Evolutionary conservation across 2,797 vertebrate genomes (phyloP).

Genomic region (Cetoscarus ocellatus): DNA sequence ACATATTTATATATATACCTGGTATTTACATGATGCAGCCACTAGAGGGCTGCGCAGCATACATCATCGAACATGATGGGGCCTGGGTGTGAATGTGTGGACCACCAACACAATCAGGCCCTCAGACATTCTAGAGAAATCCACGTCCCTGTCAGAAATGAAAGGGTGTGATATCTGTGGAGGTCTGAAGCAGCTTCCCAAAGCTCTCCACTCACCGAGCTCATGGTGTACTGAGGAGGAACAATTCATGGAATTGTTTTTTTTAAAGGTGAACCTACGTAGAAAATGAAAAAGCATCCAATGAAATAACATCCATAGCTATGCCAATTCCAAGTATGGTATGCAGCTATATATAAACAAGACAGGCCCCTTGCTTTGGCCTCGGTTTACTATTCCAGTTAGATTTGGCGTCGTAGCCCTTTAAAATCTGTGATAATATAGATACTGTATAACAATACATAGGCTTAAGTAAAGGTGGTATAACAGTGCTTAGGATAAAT

Average conservation of each 20-base stretch:
- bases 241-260: constrained; percentile 84
- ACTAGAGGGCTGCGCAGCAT: constrained; percentile 81
- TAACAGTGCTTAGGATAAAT: constrained; percentile 81
- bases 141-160: constrained; percentile 79
- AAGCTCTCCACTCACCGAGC: constrained; percentile 63
- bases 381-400: constrained; percentile 79
- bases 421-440: constrained; percentile 77
- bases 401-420: constrained; percentile 84
- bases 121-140: constrained; percentile 77
- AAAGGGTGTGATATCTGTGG: constrained; percentile 78
- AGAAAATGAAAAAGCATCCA: constrained; percentile 49
- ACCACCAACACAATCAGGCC: constrained; percentile 47
- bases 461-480: constrained; percentile 74
- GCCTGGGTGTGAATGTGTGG: constrained; percentile 51
- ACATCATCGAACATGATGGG: constrained; percentile 72
- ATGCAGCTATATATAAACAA: constrained; percentile 74
- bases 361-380: constrained; percentile 67
- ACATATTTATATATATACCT: constrained; percentile 49
- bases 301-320: constrained; percentile 68
- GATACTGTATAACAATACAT: constrained; percentile 70
- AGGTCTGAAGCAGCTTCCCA: constrained; percentile 78
- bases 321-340: constrained; percentile 71
- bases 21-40: constrained; percentile 82
- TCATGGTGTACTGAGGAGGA: constrained; percentile 69
- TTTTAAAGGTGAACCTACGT: constrained; percentile 65